These are phyloP conservation scores for Sarcophaga peregrina DNA, from an alignment of 1,140 invertebrate genomes.

Conservation along the genomic window DNA sequence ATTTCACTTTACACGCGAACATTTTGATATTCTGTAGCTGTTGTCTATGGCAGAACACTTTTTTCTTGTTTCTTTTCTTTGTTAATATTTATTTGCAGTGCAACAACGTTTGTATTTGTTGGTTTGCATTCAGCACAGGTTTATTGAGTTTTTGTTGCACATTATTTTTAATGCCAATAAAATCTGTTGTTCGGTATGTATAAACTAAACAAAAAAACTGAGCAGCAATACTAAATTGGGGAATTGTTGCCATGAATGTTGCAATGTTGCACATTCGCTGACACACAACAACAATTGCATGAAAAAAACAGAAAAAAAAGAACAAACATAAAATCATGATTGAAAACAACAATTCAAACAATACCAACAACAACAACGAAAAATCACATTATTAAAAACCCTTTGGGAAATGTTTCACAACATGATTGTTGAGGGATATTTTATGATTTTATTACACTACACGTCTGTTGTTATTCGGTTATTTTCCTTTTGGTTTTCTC, in stretches of 20 bases:
- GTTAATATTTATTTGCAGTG: neutral
- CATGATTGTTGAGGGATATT: constrained; percentile 25
- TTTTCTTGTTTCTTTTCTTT: neutral
- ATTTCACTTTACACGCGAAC: constrained; percentile 11
- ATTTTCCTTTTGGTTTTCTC: too few species aligned
- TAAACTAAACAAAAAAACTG: neutral
- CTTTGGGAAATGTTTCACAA: constrained; percentile 18
- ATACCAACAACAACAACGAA: neutral
- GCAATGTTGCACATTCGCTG: neutral
- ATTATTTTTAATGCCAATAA: constrained; percentile 5
- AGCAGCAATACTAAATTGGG: neutral
- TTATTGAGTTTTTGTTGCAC: neutral
- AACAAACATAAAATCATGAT: constrained; percentile 18
- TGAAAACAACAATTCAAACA: neutral
- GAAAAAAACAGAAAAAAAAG: too few species aligned
- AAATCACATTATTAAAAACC: constrained; percentile 26
- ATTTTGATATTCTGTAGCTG: neutral
- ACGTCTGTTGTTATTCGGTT: neutral
- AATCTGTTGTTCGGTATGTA: neutral
- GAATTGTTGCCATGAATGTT: constrained; percentile 1
- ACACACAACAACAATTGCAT: neutral
- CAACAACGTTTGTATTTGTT: neutral
- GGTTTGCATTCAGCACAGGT: neutral
- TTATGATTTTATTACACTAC: neutral
- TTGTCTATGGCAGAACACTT: neutral